Evolutionary conservation across 2,888 invertebrate species (phyloP).

Genomic region (Argyresthia goedartella): DNA sequence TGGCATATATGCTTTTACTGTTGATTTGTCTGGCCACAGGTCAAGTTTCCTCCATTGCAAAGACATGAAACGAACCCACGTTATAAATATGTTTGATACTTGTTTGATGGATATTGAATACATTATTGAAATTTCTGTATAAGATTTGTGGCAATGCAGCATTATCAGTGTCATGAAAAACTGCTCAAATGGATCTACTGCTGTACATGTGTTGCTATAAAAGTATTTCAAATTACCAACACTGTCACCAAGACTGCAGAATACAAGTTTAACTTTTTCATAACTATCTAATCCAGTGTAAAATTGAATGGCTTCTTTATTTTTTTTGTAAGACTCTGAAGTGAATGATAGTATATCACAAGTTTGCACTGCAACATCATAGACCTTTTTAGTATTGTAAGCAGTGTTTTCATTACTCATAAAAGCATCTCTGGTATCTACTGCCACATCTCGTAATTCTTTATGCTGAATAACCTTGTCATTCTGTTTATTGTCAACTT

Average conservation of each 20-base stretch:
- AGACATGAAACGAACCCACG: slow-evolving; percentile 3
- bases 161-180: slow-evolving; percentile 3
- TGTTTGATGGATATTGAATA: neutral
- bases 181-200: neutral
- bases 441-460: too few relatives aligned
- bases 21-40: neutral
- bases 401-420: too few relatives aligned
- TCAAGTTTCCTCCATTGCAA: neutral
- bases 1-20: neutral
- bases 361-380: neutral
- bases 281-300: neutral
- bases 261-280: neutral
- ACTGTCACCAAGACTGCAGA: neutral
- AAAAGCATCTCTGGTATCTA: too few relatives aligned
- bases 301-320: neutral
- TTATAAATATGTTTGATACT: neutral
- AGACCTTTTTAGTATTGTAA: too few relatives aligned
- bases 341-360: neutral
- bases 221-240: neutral
- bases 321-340: neutral
- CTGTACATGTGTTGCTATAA: neutral
- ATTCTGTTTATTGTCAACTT: too few relatives aligned
- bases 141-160: slow-evolving; percentile 1
- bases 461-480: too few relatives aligned
- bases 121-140: slow-evolving; percentile 1